Conservation (phyloP, 2,888 invertebrate genomes). For the Aelia acuminata region DNA sequence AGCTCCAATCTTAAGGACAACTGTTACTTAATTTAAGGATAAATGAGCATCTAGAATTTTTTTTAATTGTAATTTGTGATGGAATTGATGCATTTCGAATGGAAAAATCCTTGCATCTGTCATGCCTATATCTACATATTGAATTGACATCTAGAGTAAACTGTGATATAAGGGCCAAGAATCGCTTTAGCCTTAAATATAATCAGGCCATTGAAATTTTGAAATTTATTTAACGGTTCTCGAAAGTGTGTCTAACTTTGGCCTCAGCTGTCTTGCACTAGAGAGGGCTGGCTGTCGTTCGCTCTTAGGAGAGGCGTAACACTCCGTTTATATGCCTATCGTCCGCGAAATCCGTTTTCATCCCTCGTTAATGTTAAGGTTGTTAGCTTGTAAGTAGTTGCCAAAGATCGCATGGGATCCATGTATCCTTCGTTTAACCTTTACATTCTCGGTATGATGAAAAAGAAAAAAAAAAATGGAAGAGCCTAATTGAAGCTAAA, state of each 20-base stretch:
- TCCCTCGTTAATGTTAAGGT: slow-evolving; percentile 9
- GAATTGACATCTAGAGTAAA: no score
- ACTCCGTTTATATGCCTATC: slow-evolving; percentile 1
- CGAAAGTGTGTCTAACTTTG: slow-evolving; percentile 1
- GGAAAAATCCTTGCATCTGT: no score
- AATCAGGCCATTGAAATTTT: neutral
- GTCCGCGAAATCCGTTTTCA: slow-evolving; percentile 11
- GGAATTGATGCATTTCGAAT: no score
- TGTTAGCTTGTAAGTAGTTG: neutral
- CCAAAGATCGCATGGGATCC: neutral
- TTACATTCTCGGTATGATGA: neutral
- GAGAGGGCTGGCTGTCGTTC: neutral
- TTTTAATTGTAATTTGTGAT: no score
- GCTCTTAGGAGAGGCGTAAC: neutral
- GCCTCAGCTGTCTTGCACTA: neutral
- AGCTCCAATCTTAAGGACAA: no score
- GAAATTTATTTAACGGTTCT: slow-evolving; percentile 10
- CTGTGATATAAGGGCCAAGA: no score
- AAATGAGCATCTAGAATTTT: no score
- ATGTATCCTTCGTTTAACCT: neutral
- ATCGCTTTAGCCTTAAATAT: neutral
- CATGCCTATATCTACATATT: no score
- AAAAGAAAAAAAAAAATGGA: no score
- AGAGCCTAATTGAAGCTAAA: no score
- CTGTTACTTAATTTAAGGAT: no score